Evolutionary conservation across 1,140 invertebrate species (phyloP), one percentile per base, ranked within the genome.

Genomic region (Protaetia brevitarsis): DNA sequence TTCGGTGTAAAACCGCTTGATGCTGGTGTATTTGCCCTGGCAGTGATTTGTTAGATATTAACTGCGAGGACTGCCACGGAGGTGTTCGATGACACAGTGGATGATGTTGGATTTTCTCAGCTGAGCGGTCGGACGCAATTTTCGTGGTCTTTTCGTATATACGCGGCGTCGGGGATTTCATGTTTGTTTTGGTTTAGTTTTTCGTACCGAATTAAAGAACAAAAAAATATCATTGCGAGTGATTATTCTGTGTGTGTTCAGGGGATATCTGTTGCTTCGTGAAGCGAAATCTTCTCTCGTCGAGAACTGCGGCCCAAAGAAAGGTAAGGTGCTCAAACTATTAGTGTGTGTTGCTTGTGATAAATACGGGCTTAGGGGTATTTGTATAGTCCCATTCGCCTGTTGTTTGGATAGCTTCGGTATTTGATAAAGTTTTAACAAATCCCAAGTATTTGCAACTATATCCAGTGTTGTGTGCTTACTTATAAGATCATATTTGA

Each of bases 21-120:
- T 68, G 64, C 64, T 65, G 67, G 70, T 63, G 65, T 65, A 69
- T 72, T 70, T 70, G 69, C 70, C 61, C 41, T 68, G 71, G 71
- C 71, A 71, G 73, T 74, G 75, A 77, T 77, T 77, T 77, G 74
- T 77, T 71, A 73, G 71, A 75, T 74, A 72, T 74, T 75, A 73
- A 69, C 69, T 60, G 34, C 57, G 62, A 63, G 66, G 63, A 69
- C 66, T 66, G 65, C 57, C 59, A 68, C 66, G 41, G 41, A 51
- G 26, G 59, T 62, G 57, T 70, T 68, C 68, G 58, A 65, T 70
- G 64, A 67, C 68, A 69, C 27, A 28, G 60, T 57, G 62, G 70
- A 67, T 69, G 66, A 67, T 64, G 41, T 51, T 51, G 41, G 41
- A 51, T 51, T 51, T 51, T 51, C 41, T 51, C 41, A 51, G 41